Evolutionary conservation across 2,797 vertebrate genomes (phyloP), one percentile per base, ranked within the genome.

Genomic region (Salarias fasciatus): DNA sequence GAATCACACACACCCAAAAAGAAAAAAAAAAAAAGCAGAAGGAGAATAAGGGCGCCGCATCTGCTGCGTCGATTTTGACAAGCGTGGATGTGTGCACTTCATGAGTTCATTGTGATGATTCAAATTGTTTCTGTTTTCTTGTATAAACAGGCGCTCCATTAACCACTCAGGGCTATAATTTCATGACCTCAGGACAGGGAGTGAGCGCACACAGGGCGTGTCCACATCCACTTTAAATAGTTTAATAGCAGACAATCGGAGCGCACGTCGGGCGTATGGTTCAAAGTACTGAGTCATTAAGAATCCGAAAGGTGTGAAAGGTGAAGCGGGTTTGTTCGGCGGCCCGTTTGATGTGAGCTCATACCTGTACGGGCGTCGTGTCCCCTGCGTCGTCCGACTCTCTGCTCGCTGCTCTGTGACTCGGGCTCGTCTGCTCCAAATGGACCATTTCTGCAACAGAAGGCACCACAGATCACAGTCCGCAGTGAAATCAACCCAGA

Each of bases 381-480:
- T 97, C 95, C 6, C 86, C 86, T 5, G 77, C 48, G 29, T 95
- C 94, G n/a, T 94, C 92, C 0, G 87, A 88, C 63, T 96, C 95
- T 84, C 89, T 0, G 89, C 85, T 88, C 53, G 59, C 35, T 3
- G 83, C 57, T 83, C 88, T 35, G 89, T 92, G 86, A 82, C 90
- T 89, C 0, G 89, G 84, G 51, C 94, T 94, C 0, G 93, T 93
- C 74, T 95, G 93, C 84, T 95, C 93, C 83, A 98, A 87, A 35
- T 96, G 93, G 63, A 90, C 95, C 87, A 97, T 95, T 50, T 98
- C 97, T 99, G 91, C 50, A 75, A 73, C 15, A 54, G 13, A 15
- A 59, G 18, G 59, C 8, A 69, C 2, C 58, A 9, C 35, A 35
- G 33, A 35, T 24, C 24, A 24, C 24, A 24, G 2, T 3, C 18